Percentiles rank a stretch among this genome's conserved stretches.
phyloP scores from a whole-genome alignment of 2,113 vertebrate species.

The Otocyon megalotis region DNA sequence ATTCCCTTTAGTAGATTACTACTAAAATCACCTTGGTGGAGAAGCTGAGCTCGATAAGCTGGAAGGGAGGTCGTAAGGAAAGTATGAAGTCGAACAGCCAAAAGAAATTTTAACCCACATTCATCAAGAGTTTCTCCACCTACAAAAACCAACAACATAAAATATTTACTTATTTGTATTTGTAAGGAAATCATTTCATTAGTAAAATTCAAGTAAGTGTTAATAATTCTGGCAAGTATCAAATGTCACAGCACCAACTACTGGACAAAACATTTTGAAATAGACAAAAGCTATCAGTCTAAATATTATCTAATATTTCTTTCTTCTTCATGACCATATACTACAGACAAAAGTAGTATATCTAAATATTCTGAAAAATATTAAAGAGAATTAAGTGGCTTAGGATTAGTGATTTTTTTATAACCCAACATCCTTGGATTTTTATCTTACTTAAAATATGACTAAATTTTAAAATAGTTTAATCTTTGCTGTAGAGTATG shows the following conservation, averaged over 20 bases:
- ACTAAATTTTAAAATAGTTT: constrained; percentile 49
- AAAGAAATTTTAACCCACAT: constrained; percentile 96
- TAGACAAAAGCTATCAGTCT: not conserved
- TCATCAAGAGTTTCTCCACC: constrained; percentile 98
- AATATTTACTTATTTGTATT: constrained; percentile 16
- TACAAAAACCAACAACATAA: constrained; percentile 73
- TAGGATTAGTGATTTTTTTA: not conserved
- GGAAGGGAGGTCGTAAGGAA: constrained; percentile 97
- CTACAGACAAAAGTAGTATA: not conserved
- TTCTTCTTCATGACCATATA: not conserved
- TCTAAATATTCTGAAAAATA: constrained; percentile 35
- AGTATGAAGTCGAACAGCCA: constrained; percentile 96
- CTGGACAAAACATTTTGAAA: constrained; percentile 45
- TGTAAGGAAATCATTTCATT: not conserved
- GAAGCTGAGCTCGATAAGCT: constrained; percentile 93
- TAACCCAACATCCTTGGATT: not conserved
- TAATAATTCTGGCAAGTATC: not conserved
- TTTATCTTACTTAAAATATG: constrained; percentile 25
- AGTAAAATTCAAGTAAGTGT: constrained; percentile 3
- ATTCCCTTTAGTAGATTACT: not conserved
- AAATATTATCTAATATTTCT: not conserved
- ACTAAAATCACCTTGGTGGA: constrained; percentile 92
- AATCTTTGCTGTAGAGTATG: not conserved
- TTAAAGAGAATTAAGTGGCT: not conserved
- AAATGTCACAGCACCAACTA: not conserved